Base-by-base conservation (phyloP, 2,797 vertebrate genomes). In the Esox lucius region DNA sequence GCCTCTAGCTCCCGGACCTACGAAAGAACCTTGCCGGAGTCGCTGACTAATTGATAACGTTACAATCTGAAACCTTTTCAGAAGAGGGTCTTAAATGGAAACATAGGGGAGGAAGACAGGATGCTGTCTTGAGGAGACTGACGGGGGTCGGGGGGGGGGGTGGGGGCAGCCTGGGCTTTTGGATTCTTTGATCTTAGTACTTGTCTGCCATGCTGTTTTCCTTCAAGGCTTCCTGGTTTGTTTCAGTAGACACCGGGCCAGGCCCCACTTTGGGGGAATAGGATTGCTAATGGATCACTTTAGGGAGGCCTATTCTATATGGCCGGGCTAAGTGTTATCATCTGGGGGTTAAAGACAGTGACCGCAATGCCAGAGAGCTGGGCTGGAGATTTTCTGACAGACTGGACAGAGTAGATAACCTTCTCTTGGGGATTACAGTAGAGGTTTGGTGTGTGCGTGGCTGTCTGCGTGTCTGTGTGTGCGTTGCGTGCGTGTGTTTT, bases 271-370 rank as follows among this genome's bases (percentile, higher is more conserved):
- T 89, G 83, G 81, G 91, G 91, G 85, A 59, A 93, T 91, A 71
- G 88, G 88, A 90, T 77, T 91, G 78, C 93, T 94, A 94, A 94
- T 94, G 93, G 93, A 94, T 93, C 92, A 93, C 91, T 94, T 93
- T 91, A 93, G 93, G 91, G 88, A 59, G 90, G 90, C 86, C 92
- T 93, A 85, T 92, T 88, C 90, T 93, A 94, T 94, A 93, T 85
- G 88, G 89, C 87, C 76, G 51, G 89, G 90, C 92, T 94, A 92
- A 95, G 90, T 91, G 89, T 90, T 93, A 92, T 94, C 93, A 94
- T 92, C 89, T 94, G 94, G 87, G 42, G 89, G 91, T 89, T 86
- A 90, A 91, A 92, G 88, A 91, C 86, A 90, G 88, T 92, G 91
- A 92, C 93, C 91, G 85, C 74, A 70, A 74, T 80, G 81, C 81